phyloP scores from a whole-genome alignment of 2,797 vertebrate genomes.

The Phyllotis vaccarum region DNA sequence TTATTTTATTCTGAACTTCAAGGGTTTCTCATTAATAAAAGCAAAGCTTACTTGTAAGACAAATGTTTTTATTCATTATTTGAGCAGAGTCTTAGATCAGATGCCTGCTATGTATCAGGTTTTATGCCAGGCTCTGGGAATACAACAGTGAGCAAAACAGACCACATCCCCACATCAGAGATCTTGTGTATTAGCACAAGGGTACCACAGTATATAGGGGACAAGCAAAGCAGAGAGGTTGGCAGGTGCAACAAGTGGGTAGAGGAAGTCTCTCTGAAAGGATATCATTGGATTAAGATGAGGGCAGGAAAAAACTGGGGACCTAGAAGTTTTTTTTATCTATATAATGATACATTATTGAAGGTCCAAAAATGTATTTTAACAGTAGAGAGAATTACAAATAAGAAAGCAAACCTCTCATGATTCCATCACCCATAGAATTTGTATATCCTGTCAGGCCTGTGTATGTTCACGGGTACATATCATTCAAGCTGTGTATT shows the following conservation, averaged over 20 bases:
- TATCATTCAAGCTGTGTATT: too few relatives aligned
- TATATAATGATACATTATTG: neutral
- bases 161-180: neutral
- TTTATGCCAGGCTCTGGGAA: neutral
- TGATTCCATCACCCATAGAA: neutral
- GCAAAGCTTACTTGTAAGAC: slow-evolving; percentile 57
- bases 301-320: neutral
- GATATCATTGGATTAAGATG: neutral
- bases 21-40: slow-evolving; percentile 73
- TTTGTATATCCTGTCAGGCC: neutral
- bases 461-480: neutral
- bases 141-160: neutral
- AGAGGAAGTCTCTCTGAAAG: neutral
- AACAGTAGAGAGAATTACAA: slow-evolving; percentile 31
- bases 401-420: neutral
- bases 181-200: neutral
- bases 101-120: neutral
- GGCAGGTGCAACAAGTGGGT: neutral
- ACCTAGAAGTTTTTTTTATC: neutral
- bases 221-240: neutral
- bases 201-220: neutral
- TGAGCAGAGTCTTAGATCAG: neutral
- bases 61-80: slow-evolving; percentile 47
- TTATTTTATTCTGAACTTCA: slow-evolving; percentile 50
- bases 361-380: slow-evolving; percentile 29